A percentile compares a stretch with the other conserved stretches of the same genome.
These are phyloP conservation scores for Acridotheres tristis DNA, from an alignment of 2,797 vertebrate genomes.

Conservation along the genomic window DNA sequence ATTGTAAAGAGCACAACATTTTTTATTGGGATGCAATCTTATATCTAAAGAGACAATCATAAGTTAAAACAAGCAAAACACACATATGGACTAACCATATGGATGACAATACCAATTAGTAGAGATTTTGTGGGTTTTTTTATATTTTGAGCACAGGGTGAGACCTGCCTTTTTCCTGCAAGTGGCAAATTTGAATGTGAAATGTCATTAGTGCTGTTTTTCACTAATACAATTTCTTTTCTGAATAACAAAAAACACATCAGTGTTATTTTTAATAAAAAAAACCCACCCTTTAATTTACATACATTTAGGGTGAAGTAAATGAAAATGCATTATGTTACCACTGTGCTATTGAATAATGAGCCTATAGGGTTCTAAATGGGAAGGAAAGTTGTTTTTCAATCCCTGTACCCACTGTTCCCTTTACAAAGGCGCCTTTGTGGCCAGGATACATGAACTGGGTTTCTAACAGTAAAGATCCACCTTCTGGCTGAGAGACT, in stretches of 20 bases:
- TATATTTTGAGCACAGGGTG: slow-evolving; percentile 51
- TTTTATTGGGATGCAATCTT: slow-evolving; percentile 25
- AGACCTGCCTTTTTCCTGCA: slow-evolving; percentile 59
- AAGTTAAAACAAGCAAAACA: slow-evolving; percentile 49
- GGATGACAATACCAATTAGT: slow-evolving; percentile 46
- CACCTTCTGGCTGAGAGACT: slow-evolving; percentile 31
- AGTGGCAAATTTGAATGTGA: slow-evolving; percentile 72
- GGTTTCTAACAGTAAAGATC: slow-evolving; percentile 63
- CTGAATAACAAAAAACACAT: slow-evolving; percentile 79
- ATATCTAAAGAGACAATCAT: background rate
- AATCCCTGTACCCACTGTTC: slow-evolving; percentile 57
- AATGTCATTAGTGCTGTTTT: slow-evolving; percentile 73
- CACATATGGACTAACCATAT: background rate
- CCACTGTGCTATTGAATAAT: slow-evolving; percentile 75
- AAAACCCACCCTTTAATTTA: slow-evolving; percentile 80
- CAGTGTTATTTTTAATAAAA: slow-evolving; percentile 81
- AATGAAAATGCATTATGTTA: slow-evolving; percentile 79
- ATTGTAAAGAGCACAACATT: background rate
- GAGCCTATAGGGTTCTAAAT: slow-evolving; percentile 70
- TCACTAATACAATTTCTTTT: slow-evolving; percentile 72
- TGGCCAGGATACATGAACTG: slow-evolving; percentile 50
- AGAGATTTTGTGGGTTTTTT: slow-evolving; percentile 36
- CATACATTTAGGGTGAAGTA: slow-evolving; percentile 79
- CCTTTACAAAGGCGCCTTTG: slow-evolving; percentile 43
- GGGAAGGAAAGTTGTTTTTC: slow-evolving; percentile 64